Percentiles rank a stretch among this genome's conserved stretches.
phyloP scores from a whole-genome alignment of 2,113 vertebrate species.

The Amphiprion percula region DNA sequence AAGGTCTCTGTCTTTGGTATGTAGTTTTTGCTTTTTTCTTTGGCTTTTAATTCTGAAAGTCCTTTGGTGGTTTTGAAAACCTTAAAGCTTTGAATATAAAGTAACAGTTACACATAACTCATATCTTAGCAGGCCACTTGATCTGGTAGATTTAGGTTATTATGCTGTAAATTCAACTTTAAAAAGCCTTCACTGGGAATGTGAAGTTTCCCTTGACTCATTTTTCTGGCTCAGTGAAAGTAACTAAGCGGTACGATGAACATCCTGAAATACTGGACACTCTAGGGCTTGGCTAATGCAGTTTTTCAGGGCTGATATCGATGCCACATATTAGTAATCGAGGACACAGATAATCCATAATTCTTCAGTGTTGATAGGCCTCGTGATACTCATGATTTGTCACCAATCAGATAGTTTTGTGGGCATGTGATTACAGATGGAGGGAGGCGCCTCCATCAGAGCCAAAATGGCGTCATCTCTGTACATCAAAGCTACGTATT shows the following conservation, averaged over 20 bases:
- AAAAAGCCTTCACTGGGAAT: neutral
- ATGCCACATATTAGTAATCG: too few species aligned
- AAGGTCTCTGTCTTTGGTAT: neutral
- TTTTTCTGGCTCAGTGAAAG: neutral
- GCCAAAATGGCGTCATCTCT: too few species aligned
- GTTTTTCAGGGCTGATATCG: too few species aligned
- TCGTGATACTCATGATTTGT: too few species aligned
- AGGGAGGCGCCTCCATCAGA: too few species aligned
- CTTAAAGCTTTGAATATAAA: constrained; percentile 26
- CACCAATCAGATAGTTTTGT: too few species aligned
- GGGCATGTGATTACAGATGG: too few species aligned
- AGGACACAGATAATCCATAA: too few species aligned
- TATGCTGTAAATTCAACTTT: too few species aligned
- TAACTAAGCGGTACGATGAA: neutral
- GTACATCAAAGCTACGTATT: too few species aligned
- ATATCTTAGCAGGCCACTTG: neutral
- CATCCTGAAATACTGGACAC: neutral
- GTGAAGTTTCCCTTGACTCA: neutral
- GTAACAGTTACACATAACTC: constrained; percentile 30
- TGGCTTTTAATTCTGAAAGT: constrained; percentile 22
- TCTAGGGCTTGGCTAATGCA: neutral
- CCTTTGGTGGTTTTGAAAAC: constrained; percentile 51
- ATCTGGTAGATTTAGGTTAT: too few species aligned
- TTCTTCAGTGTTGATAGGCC: too few species aligned
- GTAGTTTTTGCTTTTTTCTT: constrained; percentile 7